These are phyloP conservation scores for Epinotia brunnichana DNA, from an alignment of 2,888 invertebrate genomes.

Conservation along the genomic window DNA sequence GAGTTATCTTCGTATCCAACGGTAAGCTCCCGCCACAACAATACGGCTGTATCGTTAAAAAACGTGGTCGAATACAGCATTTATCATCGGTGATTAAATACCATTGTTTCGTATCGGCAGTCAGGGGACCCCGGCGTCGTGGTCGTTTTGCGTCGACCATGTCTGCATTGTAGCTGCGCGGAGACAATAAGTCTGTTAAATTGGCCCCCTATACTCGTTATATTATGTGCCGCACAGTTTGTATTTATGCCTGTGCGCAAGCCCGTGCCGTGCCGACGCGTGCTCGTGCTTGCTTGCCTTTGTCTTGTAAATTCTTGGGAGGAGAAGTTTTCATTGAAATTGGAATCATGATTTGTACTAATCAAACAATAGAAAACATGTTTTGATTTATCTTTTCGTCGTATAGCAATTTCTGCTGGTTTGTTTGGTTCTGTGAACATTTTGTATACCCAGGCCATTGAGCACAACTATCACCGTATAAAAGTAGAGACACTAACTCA, in stretches of 20 bases:
- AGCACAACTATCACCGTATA: not conserved
- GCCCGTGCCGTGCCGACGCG: conserved; percentile 53
- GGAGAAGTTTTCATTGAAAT: conserved; percentile 48
- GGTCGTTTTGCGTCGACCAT: conserved; percentile 74
- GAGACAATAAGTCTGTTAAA: conserved; percentile 84
- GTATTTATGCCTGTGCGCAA: conserved; percentile 64
- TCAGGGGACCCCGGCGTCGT: conserved; percentile 71
- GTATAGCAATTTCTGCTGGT: conserved; percentile 15
- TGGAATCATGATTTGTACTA: conserved; percentile 45
- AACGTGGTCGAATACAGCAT: conserved; percentile 83
- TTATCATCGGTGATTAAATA: conserved; percentile 84
- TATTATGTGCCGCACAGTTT: conserved; percentile 67
- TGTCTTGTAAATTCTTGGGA: conserved; percentile 67
- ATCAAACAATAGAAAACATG: conserved; percentile 42
- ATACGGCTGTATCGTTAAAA: conserved; percentile 83
- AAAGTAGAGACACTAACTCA: too few species aligned
- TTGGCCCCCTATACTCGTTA: conserved; percentile 77
- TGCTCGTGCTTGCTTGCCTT: conserved; percentile 61
- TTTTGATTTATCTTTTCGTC: conserved; percentile 35
- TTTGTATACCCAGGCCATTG: not conserved
- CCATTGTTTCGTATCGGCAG: conserved; percentile 83
- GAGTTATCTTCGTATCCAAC: conserved; percentile 81
- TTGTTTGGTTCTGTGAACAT: not conserved
- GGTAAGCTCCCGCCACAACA: conserved; percentile 83
- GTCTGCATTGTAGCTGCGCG: conserved; percentile 77